Evolutionary conservation across 2,888 invertebrate species (phyloP), one percentile per base, ranked within the genome.

Genomic region (Tetramorium bicarinatum): DNA sequence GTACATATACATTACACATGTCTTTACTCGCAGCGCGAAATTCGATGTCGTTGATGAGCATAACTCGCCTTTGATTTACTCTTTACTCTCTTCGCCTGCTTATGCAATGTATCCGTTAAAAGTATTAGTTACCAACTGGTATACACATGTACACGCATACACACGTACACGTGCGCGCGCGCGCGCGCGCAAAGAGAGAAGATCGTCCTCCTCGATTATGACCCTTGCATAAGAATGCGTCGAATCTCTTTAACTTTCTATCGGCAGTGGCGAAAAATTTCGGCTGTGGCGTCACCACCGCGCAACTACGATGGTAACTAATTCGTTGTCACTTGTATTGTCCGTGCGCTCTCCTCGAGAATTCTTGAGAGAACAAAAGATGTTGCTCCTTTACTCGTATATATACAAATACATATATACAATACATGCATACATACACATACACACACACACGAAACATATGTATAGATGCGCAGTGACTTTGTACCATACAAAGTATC

Each of bases 301-400:
- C 67, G 62, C 69, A 83, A 83, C 52, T 67, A 80, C 3, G 49
- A 76, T 21, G 66, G 15, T 72, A 79, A 77, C 38, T 71, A 25
- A 44, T 85, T 84, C 72, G 47, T 84, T 83, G 67, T 86, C 82
- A 81, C 82, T 87, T 83, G 54, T 82, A 67, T 54, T 54, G 41
- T 62, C 67, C 79, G 56, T 66, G 81, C 80, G 62, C 87, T 90
- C 89, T 90, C 90, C 89, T 89, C 87, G 90, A 89, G 82, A 85
- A 79, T 88, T 85, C 74, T 87, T 81, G 83, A 75, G 84, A 83
- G 49, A 80, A 80, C 72, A 25, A 34, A 71, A 47, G 75, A 69
- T 83, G 83, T 85, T 83, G 87, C 86, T 87, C 80, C 76, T 88
- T 83, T 54, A 52, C 52, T 66, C 41, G 38, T 44, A 64, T 44